A percentile compares a stretch with the other conserved stretches of the same genome.
phyloP scores from a whole-genome alignment of 2,888 invertebrate genomes.

The Leuctra nigra region DNA sequence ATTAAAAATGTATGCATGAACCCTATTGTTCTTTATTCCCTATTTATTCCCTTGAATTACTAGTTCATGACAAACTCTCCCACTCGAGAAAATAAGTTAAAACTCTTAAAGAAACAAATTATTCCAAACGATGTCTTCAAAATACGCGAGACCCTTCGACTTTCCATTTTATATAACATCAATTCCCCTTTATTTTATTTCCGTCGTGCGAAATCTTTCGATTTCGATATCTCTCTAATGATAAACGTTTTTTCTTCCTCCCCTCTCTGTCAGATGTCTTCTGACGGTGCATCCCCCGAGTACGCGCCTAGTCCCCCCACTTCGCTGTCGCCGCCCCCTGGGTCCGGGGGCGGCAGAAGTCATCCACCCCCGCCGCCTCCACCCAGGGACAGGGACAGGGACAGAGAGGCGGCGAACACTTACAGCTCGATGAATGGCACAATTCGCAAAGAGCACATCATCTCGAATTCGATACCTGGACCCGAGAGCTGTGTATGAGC shows the following conservation, averaged over 20 bases:
- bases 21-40: no score
- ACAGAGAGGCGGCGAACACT: constrained; percentile 42
- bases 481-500: constrained; percentile 81
- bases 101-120: no score
- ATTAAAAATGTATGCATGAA: no score
- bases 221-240: not conserved
- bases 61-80: no score
- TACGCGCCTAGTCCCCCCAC: constrained; percentile 17
- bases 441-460: constrained; percentile 56
- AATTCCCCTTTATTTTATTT: no score
- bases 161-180: no score
- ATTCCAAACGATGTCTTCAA: no score
- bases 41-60: no score
- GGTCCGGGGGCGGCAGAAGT: constrained; percentile 15
- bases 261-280: constrained; percentile 20
- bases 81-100: no score
- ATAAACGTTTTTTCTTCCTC: not conserved
- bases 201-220: no score
- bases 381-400: constrained; percentile 35
- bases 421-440: constrained; percentile 44
- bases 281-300: constrained; percentile 18
- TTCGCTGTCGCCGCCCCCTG: constrained; percentile 21
- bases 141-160: no score
- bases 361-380: constrained; percentile 29
- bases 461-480: constrained; percentile 78